These are phyloP conservation scores for Rhynchotus rufescens DNA, from an alignment of 2,797 vertebrate genomes.

Conservation along the genomic window DNA sequence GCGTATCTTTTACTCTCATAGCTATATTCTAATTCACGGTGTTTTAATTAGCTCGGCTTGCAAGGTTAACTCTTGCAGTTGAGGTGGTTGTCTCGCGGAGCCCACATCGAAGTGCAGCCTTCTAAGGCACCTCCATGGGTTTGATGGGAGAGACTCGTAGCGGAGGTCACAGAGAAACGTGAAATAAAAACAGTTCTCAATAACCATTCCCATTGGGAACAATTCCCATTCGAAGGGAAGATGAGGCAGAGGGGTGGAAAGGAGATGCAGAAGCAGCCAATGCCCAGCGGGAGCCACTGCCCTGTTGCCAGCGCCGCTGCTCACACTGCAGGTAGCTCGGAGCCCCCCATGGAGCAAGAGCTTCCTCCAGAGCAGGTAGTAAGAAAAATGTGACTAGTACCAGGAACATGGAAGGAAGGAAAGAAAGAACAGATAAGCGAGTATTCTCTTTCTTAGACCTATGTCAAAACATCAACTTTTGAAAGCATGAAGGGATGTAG, in stretches of 20 bases:
- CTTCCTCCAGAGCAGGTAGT: background rate
- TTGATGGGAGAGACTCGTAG: background rate
- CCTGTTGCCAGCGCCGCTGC: background rate
- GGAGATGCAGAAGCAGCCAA: background rate
- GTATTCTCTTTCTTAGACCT: background rate
- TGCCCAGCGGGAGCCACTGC: background rate
- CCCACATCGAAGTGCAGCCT: background rate
- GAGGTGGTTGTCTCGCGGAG: constrained; percentile 31
- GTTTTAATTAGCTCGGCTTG: constrained; percentile 64
- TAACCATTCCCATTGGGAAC: background rate
- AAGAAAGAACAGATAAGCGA: background rate
- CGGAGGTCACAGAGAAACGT: background rate
- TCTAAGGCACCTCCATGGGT: background rate
- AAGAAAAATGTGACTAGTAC: background rate
- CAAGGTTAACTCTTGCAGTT: background rate
- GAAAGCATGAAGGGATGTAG: background rate
- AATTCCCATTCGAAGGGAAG: background rate
- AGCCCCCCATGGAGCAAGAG: background rate
- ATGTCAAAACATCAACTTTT: background rate
- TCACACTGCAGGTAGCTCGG: background rate
- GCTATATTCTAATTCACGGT: constrained; percentile 50
- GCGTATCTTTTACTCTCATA: background rate
- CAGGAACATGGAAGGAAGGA: background rate
- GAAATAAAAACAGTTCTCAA: background rate
- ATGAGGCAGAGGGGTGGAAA: background rate